Percentiles rank a stretch among this genome's conserved stretches.
These are phyloP conservation scores for Teleogryllus oceanicus DNA, from an alignment of 2,888 invertebrate species.

Conservation along the genomic window DNA sequence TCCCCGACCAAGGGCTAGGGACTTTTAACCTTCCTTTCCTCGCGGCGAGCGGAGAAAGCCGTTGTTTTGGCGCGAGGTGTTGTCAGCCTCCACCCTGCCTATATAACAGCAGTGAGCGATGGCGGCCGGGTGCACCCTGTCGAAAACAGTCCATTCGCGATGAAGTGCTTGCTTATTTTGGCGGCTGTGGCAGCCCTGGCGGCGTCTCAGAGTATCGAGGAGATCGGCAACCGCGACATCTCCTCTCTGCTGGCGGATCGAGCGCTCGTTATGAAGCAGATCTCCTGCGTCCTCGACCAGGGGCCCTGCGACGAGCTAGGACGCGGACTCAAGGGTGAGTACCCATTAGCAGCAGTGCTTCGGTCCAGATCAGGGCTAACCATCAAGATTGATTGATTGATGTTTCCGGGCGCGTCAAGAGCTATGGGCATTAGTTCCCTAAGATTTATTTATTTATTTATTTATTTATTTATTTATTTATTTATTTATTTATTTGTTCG, in stretches of 20 bases:
- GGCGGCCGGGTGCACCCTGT: neutral
- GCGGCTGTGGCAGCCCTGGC: neutral
- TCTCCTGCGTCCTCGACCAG: conserved; percentile 57
- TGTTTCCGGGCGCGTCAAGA: too few relatives aligned
- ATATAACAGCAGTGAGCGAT: neutral
- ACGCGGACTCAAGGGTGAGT: conserved; percentile 57
- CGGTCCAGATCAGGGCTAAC: too few relatives aligned
- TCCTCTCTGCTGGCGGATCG: conserved; percentile 30
- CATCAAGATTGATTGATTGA: too few relatives aligned
- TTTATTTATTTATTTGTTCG: too few relatives aligned
- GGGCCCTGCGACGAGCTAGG: conserved; percentile 60
- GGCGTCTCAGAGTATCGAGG: neutral
- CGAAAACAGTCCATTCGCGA: too few relatives aligned
- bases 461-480: too few relatives aligned
- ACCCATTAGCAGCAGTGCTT: too few relatives aligned
- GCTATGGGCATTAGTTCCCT: too few relatives aligned
- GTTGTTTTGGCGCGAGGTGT: neutral
- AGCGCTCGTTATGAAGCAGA: conserved; percentile 44
- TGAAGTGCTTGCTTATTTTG: too few relatives aligned
- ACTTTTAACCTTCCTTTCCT: neutral
- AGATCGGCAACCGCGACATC: conserved; percentile 23
- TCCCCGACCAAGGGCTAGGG: neutral
- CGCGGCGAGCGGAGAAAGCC: neutral
- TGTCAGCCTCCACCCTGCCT: neutral
- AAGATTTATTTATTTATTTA: too few relatives aligned